phyloP scores from a whole-genome alignment of 1,140 invertebrate genomes.

The Helicoverpa armigera region DNA sequence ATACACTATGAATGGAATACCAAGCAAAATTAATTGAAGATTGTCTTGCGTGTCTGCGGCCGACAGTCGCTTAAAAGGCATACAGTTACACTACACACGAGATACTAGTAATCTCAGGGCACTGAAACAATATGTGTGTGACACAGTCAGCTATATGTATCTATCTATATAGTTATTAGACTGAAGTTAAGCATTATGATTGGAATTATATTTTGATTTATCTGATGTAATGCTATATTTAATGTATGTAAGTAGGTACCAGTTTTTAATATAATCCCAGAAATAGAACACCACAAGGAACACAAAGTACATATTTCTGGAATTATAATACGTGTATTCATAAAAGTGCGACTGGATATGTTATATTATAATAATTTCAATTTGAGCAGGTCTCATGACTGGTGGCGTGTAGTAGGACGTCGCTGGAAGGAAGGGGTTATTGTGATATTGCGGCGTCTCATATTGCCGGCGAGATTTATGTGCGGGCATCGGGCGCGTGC shows the following conservation, averaged over 20 bases:
- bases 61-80: neutral
- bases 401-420: slow-evolving; percentile 60
- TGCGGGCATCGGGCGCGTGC: slow-evolving; percentile 57
- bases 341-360: slow-evolving; percentile 46
- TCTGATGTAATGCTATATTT: neutral
- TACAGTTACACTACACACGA: neutral
- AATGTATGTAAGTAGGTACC: too few species aligned
- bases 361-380: slow-evolving; percentile 67
- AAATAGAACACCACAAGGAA: slow-evolving; percentile 12
- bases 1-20: neutral
- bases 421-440: slow-evolving; percentile 69
- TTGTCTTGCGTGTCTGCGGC: neutral
- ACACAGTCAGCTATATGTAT: neutral
- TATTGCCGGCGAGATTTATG: slow-evolving; percentile 79
- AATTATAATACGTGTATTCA: slow-evolving; percentile 40
- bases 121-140: slow-evolving; percentile 12
- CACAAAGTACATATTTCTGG: slow-evolving; percentile 5
- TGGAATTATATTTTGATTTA: neutral
- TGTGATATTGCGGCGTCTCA: slow-evolving; percentile 77
- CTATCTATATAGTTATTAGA: too few species aligned
- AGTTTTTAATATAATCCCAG: neutral
- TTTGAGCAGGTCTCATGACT: slow-evolving; percentile 55
- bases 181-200: too few species aligned
- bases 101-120: neutral
- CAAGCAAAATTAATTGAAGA: slow-evolving; percentile 21